Conservation (phyloP, 1,140 invertebrate species). For the Lordiphosa clarofinis region DNA sequence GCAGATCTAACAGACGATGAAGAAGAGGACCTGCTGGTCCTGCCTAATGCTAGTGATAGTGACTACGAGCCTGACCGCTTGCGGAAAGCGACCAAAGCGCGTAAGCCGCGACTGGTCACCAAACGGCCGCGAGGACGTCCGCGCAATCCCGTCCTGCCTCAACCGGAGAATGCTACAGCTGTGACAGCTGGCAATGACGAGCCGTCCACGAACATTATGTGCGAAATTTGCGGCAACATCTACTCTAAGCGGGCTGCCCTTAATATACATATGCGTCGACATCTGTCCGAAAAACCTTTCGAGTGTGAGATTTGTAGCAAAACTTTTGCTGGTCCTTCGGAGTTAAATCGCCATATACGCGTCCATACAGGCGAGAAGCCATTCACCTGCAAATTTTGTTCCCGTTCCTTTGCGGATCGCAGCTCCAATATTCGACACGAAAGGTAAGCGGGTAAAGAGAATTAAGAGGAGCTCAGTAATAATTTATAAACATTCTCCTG, state of each 20-base stretch:
- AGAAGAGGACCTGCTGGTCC: conserved; percentile 31
- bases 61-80: conserved; percentile 53
- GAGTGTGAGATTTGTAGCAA: conserved; percentile 76
- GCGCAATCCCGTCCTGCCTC: conserved; percentile 12
- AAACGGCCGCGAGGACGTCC: conserved; percentile 57
- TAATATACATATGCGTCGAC: conserved; percentile 75
- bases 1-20: conserved; percentile 32
- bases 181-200: conserved; percentile 41
- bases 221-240: conserved; percentile 74
- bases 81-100: conserved; percentile 33
- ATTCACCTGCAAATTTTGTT: conserved; percentile 87
- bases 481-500: background rate
- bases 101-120: conserved; percentile 26
- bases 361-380: conserved; percentile 80
- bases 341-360: conserved; percentile 68
- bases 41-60: conserved; percentile 48
- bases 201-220: conserved; percentile 64
- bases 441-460: conserved; percentile 60
- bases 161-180: background rate
- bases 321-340: conserved; percentile 68
- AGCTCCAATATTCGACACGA: conserved; percentile 83
- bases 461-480: background rate
- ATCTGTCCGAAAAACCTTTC: conserved; percentile 71
- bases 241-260: conserved; percentile 67
- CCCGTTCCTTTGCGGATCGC: conserved; percentile 85